phyloP scores from a whole-genome alignment of 2,888 invertebrate genomes.

The Epinotia demarniana region DNA sequence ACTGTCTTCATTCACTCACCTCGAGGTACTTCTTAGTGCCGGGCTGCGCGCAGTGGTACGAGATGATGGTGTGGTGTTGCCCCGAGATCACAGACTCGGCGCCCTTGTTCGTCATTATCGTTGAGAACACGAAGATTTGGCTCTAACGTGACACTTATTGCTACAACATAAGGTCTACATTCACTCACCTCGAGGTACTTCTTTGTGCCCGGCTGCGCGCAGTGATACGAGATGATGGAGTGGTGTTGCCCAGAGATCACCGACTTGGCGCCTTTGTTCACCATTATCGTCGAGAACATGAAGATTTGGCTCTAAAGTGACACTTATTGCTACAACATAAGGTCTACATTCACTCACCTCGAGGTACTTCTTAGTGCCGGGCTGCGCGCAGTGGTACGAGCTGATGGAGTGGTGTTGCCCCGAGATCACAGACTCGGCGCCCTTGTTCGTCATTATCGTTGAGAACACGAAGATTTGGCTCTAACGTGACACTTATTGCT shows the following conservation, averaged over 20 bases:
- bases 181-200: neutral
- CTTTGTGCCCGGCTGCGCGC: neutral
- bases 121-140: too few relatives aligned
- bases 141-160: neutral
- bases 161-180: neutral
- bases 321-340: neutral
- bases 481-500: too few relatives aligned
- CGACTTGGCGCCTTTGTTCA: conserved; percentile 64
- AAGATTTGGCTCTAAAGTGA: neutral
- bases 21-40: neutral
- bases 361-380: conserved; percentile 96
- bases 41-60: neutral
- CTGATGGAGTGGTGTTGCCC: conserved; percentile 96
- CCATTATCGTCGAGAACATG: too few relatives aligned
- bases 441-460: conserved; percentile 96
- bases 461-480: conserved; percentile 88
- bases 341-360: conserved; percentile 85
- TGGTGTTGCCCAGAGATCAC: too few relatives aligned
- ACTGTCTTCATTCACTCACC: neutral
- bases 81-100: too few relatives aligned
- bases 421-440: conserved; percentile 95
- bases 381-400: conserved; percentile 97
- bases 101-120: too few relatives aligned
- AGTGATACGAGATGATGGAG: conserved; percentile 71
- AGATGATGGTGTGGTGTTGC: too few relatives aligned